Evolutionary conservation across 2,797 vertebrate species (phyloP), one percentile per base, ranked within the genome.

Genomic region (Chloroceryle inda): DNA sequence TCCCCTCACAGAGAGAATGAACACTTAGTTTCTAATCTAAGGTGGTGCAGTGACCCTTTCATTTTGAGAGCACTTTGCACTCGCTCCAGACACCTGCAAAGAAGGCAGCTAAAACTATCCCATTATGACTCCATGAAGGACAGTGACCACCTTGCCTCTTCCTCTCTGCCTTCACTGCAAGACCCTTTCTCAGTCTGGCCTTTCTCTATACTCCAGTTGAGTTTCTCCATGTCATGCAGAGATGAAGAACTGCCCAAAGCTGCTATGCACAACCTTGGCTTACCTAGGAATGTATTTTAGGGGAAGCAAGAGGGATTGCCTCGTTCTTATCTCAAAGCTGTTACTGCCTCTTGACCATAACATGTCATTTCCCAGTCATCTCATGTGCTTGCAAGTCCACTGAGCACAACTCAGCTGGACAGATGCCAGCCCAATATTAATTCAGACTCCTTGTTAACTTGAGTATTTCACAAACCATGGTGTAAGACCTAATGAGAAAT

Each of bases 401-500:
- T 37, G 82, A 68, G 49, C 87, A 85, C 66, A 74, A 67, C 17
- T 76, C 78, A 86, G 96, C 98, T 98, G 98, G 98, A 98, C 89
- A 91, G 93, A 61, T 73, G 98, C 98, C 98, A 98, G 97, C 71
- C 97, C 98, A 96, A 94, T 97, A 98, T 98, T 98, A 98, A 98
- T 97, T 98, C 98, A 96, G 97, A 91, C 97, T 98, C 98, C 98
- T 98, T 98, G 98, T 98, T 98, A 98, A 98, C 97, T 98, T 97
- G 98, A 98, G 98, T 94, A 96, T 98, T 98, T 98, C 97, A 94
- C 97, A 97, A 98, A 98, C 91, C 91, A 87, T 61, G 20, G 98
- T 98, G 98, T 93, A 98, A 62, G 98, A 98, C 97, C 98, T 98
- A 98, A 99, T 98, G 98, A 98, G 98, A 97, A 98, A 97, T 91